Evolutionary conservation across 53 echinoderm and acorn worm genomes (phyloP).

Genomic region (Arbacia lixula): DNA sequence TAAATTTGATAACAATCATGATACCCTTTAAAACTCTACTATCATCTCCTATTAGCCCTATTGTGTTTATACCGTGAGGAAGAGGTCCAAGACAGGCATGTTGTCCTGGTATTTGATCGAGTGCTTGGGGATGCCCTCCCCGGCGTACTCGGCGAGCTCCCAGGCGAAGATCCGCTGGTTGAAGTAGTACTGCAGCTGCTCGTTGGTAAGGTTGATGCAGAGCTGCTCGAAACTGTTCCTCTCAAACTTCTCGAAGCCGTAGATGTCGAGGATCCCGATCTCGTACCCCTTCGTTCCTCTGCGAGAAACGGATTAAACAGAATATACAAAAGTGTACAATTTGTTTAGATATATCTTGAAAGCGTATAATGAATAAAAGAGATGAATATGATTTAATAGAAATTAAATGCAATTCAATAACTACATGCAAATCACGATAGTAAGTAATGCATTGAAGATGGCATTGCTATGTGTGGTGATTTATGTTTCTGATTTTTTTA

Average conservation of each 20-base stretch:
- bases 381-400: too few relatives aligned
- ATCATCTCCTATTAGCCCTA: too few relatives aligned
- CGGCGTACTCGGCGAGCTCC: constrained; percentile 92
- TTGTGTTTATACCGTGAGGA: constrained; percentile 85
- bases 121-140: constrained; percentile 85
- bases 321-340: background rate
- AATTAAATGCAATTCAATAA: too few relatives aligned
- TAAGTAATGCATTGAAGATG: too few relatives aligned
- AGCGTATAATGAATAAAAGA: too few relatives aligned
- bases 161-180: constrained; percentile 98
- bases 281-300: constrained; percentile 79
- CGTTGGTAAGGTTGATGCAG: constrained; percentile 97
- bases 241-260: constrained; percentile 95
- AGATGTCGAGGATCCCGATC: constrained; percentile 96
- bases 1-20: too few relatives aligned
- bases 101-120: constrained; percentile 94
- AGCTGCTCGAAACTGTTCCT: constrained; percentile 94
- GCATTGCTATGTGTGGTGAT: too few relatives aligned
- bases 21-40: too few relatives aligned
- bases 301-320: background rate
- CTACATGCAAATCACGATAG: too few relatives aligned
- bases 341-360: too few relatives aligned
- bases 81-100: constrained; percentile 81
- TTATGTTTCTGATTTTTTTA: too few relatives aligned
- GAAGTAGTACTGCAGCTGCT: constrained; percentile 97